These are phyloP conservation scores for Trachurus trachurus DNA, from an alignment of 2,797 vertebrate species.

Conservation along the genomic window DNA sequence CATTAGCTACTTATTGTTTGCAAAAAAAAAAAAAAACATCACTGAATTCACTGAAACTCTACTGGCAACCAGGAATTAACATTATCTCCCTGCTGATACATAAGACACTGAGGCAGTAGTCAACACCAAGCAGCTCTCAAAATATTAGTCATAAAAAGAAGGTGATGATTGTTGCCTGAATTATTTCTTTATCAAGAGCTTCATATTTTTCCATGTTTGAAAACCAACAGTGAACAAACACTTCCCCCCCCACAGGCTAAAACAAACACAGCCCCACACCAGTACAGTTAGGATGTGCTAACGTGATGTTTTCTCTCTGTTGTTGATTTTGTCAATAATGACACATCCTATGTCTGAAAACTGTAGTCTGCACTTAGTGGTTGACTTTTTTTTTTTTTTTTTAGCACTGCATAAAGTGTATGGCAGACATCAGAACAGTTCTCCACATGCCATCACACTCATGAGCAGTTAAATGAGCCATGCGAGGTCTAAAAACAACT, in stretches of 20 bases:
- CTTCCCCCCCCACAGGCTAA: neutral
- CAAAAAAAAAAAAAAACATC: slow-evolving; percentile 42
- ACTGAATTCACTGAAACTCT: neutral
- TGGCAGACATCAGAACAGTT: neutral
- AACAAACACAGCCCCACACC: slow-evolving; percentile 8
- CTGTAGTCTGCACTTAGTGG: neutral
- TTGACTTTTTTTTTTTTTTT: neutral
- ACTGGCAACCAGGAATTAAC: too few relatives aligned
- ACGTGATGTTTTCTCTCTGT: neutral
- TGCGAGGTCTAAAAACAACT: neutral
- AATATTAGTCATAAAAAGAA: too few relatives aligned
- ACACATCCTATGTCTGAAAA: neutral
- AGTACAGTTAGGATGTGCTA: neutral
- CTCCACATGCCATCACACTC: neutral
- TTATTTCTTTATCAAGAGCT: neutral
- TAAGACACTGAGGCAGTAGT: too few relatives aligned
- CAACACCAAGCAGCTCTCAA: too few relatives aligned
- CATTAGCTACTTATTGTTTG: slow-evolving; percentile 16
- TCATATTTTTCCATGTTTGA: neutral
- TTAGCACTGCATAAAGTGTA: neutral
- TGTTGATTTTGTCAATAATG: neutral
- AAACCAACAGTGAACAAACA: slow-evolving; percentile 5
- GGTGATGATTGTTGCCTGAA: neutral
- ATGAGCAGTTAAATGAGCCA: neutral
- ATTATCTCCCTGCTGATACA: too few relatives aligned